Evolutionary conservation across 2,797 vertebrate species (phyloP).

Genomic region (Loris lydekkerianus): DNA sequence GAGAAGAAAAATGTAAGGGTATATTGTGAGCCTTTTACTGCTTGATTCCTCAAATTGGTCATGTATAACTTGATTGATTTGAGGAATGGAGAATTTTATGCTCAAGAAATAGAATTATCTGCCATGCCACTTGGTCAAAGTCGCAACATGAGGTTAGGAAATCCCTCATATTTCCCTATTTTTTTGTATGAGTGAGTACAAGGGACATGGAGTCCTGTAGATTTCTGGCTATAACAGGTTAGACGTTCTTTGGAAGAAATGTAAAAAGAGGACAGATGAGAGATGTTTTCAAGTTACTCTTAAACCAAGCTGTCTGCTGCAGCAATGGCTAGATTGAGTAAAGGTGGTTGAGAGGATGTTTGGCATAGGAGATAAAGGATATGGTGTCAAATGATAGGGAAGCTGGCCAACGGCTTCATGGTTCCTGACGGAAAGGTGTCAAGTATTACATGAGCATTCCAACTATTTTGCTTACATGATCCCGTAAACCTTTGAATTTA

Average conservation of each 20-base stretch:
- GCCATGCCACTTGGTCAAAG: neutral
- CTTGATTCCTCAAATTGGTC: neutral
- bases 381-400: neutral
- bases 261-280: neutral
- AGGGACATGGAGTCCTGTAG: neutral
- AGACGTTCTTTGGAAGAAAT: neutral
- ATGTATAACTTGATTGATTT: neutral
- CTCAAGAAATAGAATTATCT: neutral
- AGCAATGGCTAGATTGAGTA: neutral
- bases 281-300: neutral
- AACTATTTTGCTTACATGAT: neutral
- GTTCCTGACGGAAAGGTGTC: neutral
- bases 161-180: neutral
- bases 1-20: neutral
- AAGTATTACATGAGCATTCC: neutral
- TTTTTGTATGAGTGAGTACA: neutral
- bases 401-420: neutral
- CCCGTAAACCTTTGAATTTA: neutral
- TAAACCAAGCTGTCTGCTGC: neutral
- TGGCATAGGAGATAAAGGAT: neutral
- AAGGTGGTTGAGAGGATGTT: neutral
- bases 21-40: accelerated
- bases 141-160: neutral
- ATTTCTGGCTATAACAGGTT: neutral
- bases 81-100: neutral